Base-by-base conservation (phyloP, 2,888 invertebrate species). In the Ornithoptera priamus region DNA sequence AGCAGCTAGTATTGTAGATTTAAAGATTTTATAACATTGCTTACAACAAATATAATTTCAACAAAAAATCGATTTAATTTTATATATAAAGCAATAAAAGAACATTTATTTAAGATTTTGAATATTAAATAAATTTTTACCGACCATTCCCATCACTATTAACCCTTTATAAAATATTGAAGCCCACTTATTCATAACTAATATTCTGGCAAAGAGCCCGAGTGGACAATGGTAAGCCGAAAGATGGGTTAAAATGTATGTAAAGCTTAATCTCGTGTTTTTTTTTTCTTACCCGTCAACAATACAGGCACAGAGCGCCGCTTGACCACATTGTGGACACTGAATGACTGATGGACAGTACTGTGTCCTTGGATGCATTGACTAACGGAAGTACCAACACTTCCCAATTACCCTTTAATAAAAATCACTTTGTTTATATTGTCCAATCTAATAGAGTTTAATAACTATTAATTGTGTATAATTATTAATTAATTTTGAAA, bases 131-230 rank as follows among this genome's bases (percentile, higher is more conserved):
- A 53, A 53, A 18, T 53, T 17, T 53, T 53, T 2, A 53, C 53
- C 53, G 18, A 20, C 20, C 67, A 60, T 68, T 56, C 20, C 18
- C 73, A 75, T 69, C 80, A 56, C 74, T 75, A 76, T 50, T 72
- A 77, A 74, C 77, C 72, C 80, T 77, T 77, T 30, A 30, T 30
- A 75, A 74, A 72, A 73, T 73, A 77, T 76, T 86, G 83, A 82
- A 82, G 83, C 85, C 85, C 83, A 89, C 87, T 89, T 89, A 89
- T 89, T 87, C 86, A 87, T 86, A 85, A 81, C 85, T 86, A 88
- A 87, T 88, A 86, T 87, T 80, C 72, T 69, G 72, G 69, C 77
- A 77, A 85, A 88, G 87, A 85, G 85, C 83, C 85, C 77, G 83
- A 39, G 75, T 84, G 79, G 77, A 84, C 84, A 85, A 82, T 82